These are phyloP conservation scores for Camelus bactrianus DNA, from an alignment of 2,113 vertebrate genomes.

Conservation along the genomic window DNA sequence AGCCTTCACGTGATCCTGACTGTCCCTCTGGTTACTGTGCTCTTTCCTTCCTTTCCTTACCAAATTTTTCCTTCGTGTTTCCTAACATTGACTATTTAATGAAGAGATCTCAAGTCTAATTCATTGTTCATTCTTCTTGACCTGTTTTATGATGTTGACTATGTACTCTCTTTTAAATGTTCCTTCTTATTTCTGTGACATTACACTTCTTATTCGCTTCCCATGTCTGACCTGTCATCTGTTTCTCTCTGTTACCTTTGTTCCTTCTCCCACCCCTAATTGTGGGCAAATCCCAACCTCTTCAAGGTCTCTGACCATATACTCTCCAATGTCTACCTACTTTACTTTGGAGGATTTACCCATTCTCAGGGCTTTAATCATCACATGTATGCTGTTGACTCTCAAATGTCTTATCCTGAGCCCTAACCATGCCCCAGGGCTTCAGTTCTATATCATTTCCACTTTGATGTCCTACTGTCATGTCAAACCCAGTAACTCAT, in stretches of 20 bases:
- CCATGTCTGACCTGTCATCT: neutral
- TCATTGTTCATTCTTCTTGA: constrained; percentile 1
- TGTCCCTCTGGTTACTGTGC: neutral
- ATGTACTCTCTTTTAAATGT: neutral
- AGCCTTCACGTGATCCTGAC: neutral
- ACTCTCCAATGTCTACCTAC: neutral
- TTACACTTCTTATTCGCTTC: constrained; percentile 16
- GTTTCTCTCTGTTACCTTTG: constrained; percentile 14
- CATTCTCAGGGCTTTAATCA: neutral
- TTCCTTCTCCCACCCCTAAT: neutral
- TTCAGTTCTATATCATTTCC: neutral
- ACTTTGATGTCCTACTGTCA: neutral
- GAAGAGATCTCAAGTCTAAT: neutral
- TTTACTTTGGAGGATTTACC: neutral
- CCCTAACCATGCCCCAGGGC: neutral
- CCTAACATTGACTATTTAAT: constrained; percentile 16
- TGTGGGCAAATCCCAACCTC: neutral
- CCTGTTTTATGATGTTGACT: no score
- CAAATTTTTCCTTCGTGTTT: neutral
- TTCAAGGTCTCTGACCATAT: neutral
- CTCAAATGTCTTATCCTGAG: neutral
- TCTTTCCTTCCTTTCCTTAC: neutral
- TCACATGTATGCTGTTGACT: neutral
- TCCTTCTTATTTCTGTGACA: neutral
- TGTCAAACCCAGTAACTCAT: neutral